Evolutionary conservation across 2,113 vertebrate genomes (phyloP), one percentile per base, ranked within the genome.

Genomic region (Nematolebias whitei): DNA sequence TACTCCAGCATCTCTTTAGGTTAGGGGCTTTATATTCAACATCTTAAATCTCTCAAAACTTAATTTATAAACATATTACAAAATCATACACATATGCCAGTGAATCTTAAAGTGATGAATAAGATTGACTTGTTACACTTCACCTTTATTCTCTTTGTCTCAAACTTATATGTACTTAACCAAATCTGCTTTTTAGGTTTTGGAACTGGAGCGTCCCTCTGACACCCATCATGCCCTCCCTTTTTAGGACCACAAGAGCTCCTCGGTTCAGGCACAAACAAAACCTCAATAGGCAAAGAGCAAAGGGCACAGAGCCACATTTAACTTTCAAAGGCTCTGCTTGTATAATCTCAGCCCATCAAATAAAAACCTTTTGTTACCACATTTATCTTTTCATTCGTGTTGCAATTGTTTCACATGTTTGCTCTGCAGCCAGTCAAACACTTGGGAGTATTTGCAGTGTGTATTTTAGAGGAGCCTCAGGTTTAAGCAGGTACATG

Each of bases 181-280:
- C 77, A 64, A 61, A 51, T 47, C 11, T 6, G 44, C 38, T 57
- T 63, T 76, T 81, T 78, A 10, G 20, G 24, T 71, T 0, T 15
- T 56, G 58, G 55, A 81, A 62, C 51, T 44, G 56, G 49, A 50
- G 63, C 66, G 14, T 74, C 80, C 65, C 47, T 39, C 49, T 64
- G 39, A 80, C 78, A 69, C 66, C 48, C 56, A 0, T 44, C 53
- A 39, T 26, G 1, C 44, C 51, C 70, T 24, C 59, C 68, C 77
- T 73, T 64, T 86, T 86, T 79, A 86, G 66, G 80, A 60, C 73
- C 73, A 76, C 48, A 67, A 83, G 74, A 83, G 77, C 70, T 74
- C 66, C 69, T 56, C 71, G 78, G 77, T 71, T 78, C 78, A 75
- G 63, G 83, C 65, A 64, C 83, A 91, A 92, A 90, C 84, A 89